phyloP scores from a whole-genome alignment of 2,113 vertebrate genomes.

The Ciconia stormi region DNA sequence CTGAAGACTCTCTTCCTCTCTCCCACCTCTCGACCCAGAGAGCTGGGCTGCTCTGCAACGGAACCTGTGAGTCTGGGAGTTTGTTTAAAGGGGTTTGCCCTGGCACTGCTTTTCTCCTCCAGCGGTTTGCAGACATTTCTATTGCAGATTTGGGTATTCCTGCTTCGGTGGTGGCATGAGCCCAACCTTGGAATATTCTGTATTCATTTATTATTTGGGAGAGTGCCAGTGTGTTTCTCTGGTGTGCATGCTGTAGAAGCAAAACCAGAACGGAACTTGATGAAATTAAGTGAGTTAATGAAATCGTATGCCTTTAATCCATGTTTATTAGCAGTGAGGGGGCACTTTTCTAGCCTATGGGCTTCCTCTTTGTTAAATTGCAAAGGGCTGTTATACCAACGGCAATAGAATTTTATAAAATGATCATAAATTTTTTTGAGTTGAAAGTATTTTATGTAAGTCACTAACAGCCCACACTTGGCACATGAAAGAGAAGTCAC shows the following conservation, averaged over 20 bases:
- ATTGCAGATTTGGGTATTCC: neutral
- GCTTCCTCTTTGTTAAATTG: neutral
- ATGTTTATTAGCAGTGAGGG: neutral
- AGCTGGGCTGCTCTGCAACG: neutral
- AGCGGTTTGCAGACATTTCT: neutral
- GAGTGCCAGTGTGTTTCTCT: neutral
- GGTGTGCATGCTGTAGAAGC: neutral
- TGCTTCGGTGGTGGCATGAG: neutral
- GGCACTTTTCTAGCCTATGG: neutral
- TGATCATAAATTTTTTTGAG: neutral
- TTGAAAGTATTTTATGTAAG: neutral
- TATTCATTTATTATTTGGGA: conserved; percentile 38
- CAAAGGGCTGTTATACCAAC: neutral
- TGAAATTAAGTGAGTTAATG: conserved; percentile 42
- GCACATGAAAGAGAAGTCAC: neutral
- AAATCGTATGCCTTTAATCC: neutral
- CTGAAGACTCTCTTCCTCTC: neutral
- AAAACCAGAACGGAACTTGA: conserved; percentile 12
- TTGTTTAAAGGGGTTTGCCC: neutral
- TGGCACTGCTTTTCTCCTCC: neutral
- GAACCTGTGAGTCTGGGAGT: neutral
- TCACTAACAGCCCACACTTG: neutral
- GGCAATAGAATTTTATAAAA: neutral
- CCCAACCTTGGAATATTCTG: neutral
- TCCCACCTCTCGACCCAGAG: neutral